Base-by-base conservation (phyloP, 2,113 vertebrate species). In the Montifringilla adamsi region DNA sequence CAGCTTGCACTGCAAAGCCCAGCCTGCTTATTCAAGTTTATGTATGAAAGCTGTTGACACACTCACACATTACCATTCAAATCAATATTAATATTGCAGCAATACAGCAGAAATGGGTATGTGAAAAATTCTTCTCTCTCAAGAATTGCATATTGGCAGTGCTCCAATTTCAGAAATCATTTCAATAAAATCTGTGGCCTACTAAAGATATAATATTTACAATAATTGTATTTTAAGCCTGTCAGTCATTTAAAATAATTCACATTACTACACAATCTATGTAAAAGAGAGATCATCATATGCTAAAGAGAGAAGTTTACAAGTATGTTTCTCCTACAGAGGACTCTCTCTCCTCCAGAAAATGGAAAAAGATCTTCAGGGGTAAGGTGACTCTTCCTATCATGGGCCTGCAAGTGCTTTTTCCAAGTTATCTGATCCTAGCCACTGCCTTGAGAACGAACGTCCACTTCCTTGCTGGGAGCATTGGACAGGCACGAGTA, bases 41-140 rank as follows among this genome's bases (percentile, higher is more conserved):
- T 0, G 4, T 70, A 20, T 69, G 50, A 76, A 87, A 94, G 49
- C 31, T 70, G 27, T 37, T 80, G 39, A 72, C 10, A 60, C 28
- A 41, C 16, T 89, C 67, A 84, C 39, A 78, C 10, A 49, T 68
- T 91, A 53, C 17, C 39, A 89, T 78, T 94, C 35, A 87, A 96
- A 91, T 75, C 81, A 94, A 91, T 84, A 92, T 52, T 94, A 96
- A 94, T 69, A 92, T 47, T 90, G 59, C 49, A 64, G 20, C 17
- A 91, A 75, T 49, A 84, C 15, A 84, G 44, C 35, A 84, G 37
- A 81, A 92, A 89, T 72, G 24, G 7, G 9, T 67, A 84, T 23
- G 13, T 44, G 33, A 44, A 94, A 81, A 94, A 78, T 63, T 66
- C 19, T 31, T 53, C 14, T 74, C 43, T 84, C 50, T 88, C 55